These are phyloP conservation scores for Sandelia bainsii DNA, from an alignment of 2,797 vertebrate species.

Conservation along the genomic window DNA sequence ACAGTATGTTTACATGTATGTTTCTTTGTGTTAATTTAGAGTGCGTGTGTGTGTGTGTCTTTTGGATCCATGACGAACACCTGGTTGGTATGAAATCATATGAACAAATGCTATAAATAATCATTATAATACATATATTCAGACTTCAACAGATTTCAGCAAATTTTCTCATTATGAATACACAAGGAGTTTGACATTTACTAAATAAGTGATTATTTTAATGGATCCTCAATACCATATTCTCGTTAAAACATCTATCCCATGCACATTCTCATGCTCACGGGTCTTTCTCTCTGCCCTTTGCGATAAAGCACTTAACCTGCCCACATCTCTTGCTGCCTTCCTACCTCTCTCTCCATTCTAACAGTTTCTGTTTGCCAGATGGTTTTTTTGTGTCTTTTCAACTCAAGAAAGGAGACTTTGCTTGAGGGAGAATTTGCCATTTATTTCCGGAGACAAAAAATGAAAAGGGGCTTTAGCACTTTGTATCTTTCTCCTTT, in stretches of 20 bases:
- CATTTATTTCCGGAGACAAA: slow-evolving; percentile 77
- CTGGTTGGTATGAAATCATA: slow-evolving; percentile 19
- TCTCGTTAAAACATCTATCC: slow-evolving; percentile 53
- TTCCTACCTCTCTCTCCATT: slow-evolving; percentile 55
- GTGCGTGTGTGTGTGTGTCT: slow-evolving; percentile 11
- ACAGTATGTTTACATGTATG: background rate
- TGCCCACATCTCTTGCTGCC: slow-evolving; percentile 69
- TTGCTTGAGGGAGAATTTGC: slow-evolving; percentile 79
- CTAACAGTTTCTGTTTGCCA: slow-evolving; percentile 54
- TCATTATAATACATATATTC: slow-evolving; percentile 37
- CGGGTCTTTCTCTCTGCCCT: slow-evolving; percentile 62
- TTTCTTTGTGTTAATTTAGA: slow-evolving; percentile 15
- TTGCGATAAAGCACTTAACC: slow-evolving; percentile 64
- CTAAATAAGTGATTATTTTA: slow-evolving; percentile 44
- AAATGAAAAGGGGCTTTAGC: slow-evolving; percentile 65
- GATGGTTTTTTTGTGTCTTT: slow-evolving; percentile 73
- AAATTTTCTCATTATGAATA: slow-evolving; percentile 56
- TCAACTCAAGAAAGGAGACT: slow-evolving; percentile 68
- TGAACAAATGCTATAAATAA: slow-evolving; percentile 41
- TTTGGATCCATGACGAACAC: slow-evolving; percentile 13
- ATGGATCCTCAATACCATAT: slow-evolving; percentile 45
- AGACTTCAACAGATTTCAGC: slow-evolving; percentile 44
- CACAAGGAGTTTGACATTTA: slow-evolving; percentile 55
- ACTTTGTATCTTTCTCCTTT: slow-evolving; percentile 65
- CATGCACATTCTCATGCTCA: slow-evolving; percentile 66